Evolutionary conservation across 2,888 invertebrate genomes (phyloP), one percentile per base, ranked within the genome.

Genomic region (Drosophila subquinaria): DNA sequence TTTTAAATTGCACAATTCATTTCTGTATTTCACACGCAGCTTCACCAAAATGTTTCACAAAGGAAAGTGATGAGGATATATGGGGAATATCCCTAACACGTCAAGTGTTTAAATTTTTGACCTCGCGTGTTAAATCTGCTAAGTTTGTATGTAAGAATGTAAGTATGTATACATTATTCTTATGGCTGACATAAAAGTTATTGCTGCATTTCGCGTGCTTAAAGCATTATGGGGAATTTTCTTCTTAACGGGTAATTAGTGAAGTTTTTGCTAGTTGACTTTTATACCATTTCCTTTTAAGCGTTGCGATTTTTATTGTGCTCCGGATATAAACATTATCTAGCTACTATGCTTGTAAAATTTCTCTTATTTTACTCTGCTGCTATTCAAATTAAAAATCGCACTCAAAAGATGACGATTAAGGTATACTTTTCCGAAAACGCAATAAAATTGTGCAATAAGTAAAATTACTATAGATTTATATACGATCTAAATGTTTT

Each of bases 221-320:
- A 17, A 40, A 36, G 30, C 17, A 38, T 76, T 69, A 56, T 52
- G 52, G 43, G 50, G 66, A 69, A 60, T 76, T 74, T 69, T 61
- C 60, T 47, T 55, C 59, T 80, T 82, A 70, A 72, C 76, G 73
- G 71, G 80, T 84, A 90, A 84, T 84, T 84, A 84, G 87, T 63
- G 70, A 76, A 73, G 55, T 88, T 85, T 67, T 75, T 51, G 10
- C 23, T 56, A 30, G 55, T 55, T 61, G 56, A 53, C 67, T 70
- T 81, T 69, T 63, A 57, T 51, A 43, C 13, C 35, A 55, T 59
- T 47, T 65, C 17, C 30, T n/a, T 11, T 35, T n/a, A 27, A 15
- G 42, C 47, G n/a, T 33, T 27, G 43, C 43, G 43, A 27, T 59
- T 55, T 59, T 15, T 43, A 23, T 48, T 33, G 45, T 42, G 33